Evolutionary conservation across 2,888 invertebrate genomes (phyloP).

Genomic region (Lasius platythorax): DNA sequence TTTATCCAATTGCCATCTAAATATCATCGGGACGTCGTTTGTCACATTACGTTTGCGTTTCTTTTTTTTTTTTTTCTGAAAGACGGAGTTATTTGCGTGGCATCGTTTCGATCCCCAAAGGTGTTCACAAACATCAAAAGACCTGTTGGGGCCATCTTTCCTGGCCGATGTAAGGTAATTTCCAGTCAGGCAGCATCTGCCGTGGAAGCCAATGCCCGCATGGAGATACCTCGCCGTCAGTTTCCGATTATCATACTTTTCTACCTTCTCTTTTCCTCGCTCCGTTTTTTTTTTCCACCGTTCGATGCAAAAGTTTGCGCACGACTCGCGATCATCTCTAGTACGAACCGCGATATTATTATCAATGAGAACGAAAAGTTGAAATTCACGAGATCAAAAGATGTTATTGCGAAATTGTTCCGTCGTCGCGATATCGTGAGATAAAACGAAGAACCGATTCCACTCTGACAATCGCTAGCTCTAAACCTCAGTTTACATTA

Average conservation of each 20-base stretch:
- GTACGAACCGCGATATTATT: background rate
- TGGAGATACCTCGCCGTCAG: constrained; percentile 40
- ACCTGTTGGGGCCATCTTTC: constrained; percentile 33
- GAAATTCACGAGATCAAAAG: background rate
- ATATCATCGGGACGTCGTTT: background rate
- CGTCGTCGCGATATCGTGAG: background rate
- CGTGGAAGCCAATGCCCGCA: constrained; percentile 54
- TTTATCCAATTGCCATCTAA: constrained; percentile 6
- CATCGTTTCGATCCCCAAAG: background rate
- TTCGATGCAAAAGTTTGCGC: constrained; percentile 10
- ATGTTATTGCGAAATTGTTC: background rate
- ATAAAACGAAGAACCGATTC: constrained; percentile 9
- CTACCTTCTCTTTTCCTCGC: constrained; percentile 29
- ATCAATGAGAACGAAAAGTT: background rate
- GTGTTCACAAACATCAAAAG: constrained; percentile 18
- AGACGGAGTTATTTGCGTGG: background rate
- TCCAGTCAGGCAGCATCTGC: constrained; percentile 53
- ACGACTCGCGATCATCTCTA: constrained; percentile 4
- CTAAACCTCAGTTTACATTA: background rate
- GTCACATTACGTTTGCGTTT: background rate
- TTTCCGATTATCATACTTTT: constrained; percentile 49
- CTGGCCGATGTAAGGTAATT: constrained; percentile 45
- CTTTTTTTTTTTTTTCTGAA: background rate
- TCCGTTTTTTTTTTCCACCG: background rate
- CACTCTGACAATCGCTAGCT: background rate